Evolutionary conservation across 2,113 vertebrate species (phyloP).

Genomic region (Laticauda laticaudata): DNA sequence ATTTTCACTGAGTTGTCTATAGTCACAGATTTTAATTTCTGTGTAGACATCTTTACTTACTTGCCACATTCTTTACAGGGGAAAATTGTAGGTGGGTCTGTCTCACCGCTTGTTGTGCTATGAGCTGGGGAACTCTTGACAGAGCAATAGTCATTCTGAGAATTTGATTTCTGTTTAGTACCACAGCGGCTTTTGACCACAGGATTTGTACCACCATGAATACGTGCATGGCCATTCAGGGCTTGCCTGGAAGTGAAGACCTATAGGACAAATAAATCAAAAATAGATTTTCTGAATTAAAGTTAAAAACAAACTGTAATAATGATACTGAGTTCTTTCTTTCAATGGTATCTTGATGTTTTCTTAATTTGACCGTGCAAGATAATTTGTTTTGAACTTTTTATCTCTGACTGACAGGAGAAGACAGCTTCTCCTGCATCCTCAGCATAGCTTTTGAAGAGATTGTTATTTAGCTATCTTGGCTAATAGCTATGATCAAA

Average conservation of each 20-base stretch:
- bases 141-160: slow-evolving; percentile 75
- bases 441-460: neutral
- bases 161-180: slow-evolving; percentile 69
- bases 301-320: neutral
- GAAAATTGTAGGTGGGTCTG: slow-evolving; percentile 78
- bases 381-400: neutral
- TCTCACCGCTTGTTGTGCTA: slow-evolving; percentile 82
- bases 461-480: neutral
- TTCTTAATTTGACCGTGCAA: neutral
- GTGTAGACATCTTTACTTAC: slow-evolving; percentile 67
- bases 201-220: slow-evolving; percentile 75
- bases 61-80: slow-evolving; percentile 88
- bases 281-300: neutral
- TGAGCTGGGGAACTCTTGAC: slow-evolving; percentile 84
- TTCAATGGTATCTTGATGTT: neutral
- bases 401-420: neutral
- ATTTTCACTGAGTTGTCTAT: neutral
- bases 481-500: neutral
- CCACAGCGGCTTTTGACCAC: slow-evolving; percentile 66
- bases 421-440: neutral
- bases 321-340: neutral
- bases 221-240: slow-evolving; percentile 77
- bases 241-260: slow-evolving; percentile 82
- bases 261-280: slow-evolving; percentile 51
- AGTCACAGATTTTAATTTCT: accelerated